These are phyloP conservation scores for Mayetiola destructor DNA, from an alignment of 2,888 invertebrate species.

Conservation along the genomic window DNA sequence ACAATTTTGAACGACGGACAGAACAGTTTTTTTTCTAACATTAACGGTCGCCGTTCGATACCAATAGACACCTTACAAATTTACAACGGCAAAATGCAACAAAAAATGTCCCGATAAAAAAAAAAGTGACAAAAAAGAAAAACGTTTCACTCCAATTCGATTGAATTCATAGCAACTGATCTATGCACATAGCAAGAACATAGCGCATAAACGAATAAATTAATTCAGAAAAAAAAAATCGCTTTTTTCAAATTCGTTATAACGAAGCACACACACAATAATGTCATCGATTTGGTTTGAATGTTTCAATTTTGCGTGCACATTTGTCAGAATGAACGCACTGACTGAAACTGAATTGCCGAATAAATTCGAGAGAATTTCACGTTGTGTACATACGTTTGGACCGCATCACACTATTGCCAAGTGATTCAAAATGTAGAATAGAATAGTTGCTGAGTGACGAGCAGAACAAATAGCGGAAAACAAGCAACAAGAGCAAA, in stretches of 20 bases:
- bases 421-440: too few relatives aligned
- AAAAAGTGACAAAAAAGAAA: not conserved
- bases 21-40: too few relatives aligned
- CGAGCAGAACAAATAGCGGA: too few relatives aligned
- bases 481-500: not conserved
- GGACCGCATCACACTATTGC: too few relatives aligned
- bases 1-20: too few relatives aligned
- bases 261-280: not conserved
- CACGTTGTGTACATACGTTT: too few relatives aligned
- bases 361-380: too few relatives aligned
- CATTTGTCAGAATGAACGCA: not conserved
- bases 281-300: not conserved
- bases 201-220: too few relatives aligned
- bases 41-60: too few relatives aligned
- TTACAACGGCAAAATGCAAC: not conserved
- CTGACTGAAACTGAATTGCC: not conserved
- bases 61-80: too few relatives aligned
- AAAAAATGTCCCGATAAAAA: not conserved
- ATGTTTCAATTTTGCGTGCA: too few relatives aligned
- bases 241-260: not conserved
- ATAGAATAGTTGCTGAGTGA: too few relatives aligned
- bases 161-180: conserved; percentile 2
- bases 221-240: not conserved
- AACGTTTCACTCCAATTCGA: not conserved
- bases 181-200: not conserved